Conservation (phyloP, 1,140 invertebrate species). For the Drosophila parvula region DNA sequence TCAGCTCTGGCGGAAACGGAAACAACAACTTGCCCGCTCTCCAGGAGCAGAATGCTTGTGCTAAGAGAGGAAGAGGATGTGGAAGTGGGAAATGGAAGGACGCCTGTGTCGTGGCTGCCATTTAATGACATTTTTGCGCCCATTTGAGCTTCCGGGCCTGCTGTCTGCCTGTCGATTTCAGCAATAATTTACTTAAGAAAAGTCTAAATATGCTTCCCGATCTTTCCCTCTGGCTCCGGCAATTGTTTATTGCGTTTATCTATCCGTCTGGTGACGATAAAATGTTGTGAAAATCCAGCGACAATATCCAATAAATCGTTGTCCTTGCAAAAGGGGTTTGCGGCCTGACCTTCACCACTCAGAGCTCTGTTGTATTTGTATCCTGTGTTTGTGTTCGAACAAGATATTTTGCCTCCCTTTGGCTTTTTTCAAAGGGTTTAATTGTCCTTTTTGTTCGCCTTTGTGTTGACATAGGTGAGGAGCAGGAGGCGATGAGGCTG, state of each 20-base stretch:
- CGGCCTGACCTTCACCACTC: conserved; percentile 57
- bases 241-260: conserved; percentile 79
- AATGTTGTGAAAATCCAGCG: conserved; percentile 74
- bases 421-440: conserved; percentile 73
- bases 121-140: conserved; percentile 80
- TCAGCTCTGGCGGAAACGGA: conserved; percentile 72
- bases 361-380: conserved; percentile 28
- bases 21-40: conserved; percentile 74
- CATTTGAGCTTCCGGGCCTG: conserved; percentile 71
- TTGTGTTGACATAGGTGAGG: conserved; percentile 71
- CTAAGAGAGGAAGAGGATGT: not conserved
- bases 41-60: conserved; percentile 18
- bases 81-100: conserved; percentile 12
- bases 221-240: conserved; percentile 7
- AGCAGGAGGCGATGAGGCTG: conserved; percentile 10
- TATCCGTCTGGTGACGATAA: conserved; percentile 68
- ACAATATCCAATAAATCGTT: conserved; percentile 79
- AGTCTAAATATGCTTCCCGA: conserved; percentile 63
- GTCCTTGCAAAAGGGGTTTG: conserved; percentile 10
- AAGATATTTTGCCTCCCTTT: conserved; percentile 62
- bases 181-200: conserved; percentile 81
- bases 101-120: conserved; percentile 44
- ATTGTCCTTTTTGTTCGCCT: conserved; percentile 73
- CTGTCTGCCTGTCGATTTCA: conserved; percentile 62
- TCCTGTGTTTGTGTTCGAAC: conserved; percentile 49